phyloP scores from a whole-genome alignment of 2,797 vertebrate species.

The Sebastes paucispinis region DNA sequence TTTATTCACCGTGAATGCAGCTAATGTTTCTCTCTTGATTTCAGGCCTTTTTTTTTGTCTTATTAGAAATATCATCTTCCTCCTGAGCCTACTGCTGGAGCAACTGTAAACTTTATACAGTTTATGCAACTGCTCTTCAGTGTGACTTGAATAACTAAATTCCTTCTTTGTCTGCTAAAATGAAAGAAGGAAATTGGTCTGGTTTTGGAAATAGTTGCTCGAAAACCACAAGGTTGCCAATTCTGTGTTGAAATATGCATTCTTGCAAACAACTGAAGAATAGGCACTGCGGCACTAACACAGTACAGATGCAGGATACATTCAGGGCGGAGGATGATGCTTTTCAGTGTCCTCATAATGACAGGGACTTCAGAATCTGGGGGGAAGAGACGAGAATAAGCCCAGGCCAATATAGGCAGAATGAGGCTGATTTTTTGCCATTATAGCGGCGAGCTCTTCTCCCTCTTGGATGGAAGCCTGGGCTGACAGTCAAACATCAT shows the following conservation, averaged over 20 bases:
- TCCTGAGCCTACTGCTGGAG: slow-evolving; percentile 9
- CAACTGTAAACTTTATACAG: slow-evolving; percentile 26
- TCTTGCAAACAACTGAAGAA: neutral
- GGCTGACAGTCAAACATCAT: slow-evolving; percentile 79
- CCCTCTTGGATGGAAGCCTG: slow-evolving; percentile 66
- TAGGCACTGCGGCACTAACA: slow-evolving; percentile 9
- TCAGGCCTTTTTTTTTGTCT: slow-evolving; percentile 18
- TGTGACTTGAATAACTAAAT: slow-evolving; percentile 17
- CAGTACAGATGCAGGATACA: slow-evolving; percentile 34
- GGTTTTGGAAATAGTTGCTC: slow-evolving; percentile 14
- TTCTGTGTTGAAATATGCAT: neutral
- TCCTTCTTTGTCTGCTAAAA: slow-evolving; percentile 17
- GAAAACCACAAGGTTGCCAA: slow-evolving; percentile 5
- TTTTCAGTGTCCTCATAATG: slow-evolving; percentile 61
- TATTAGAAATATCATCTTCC: slow-evolving; percentile 31
- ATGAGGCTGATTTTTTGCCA: slow-evolving; percentile 67
- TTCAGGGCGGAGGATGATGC: slow-evolving; percentile 32
- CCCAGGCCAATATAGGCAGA: slow-evolving; percentile 66
- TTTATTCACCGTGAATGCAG: slow-evolving; percentile 24
- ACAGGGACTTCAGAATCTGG: slow-evolving; percentile 62
- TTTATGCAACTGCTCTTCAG: slow-evolving; percentile 20
- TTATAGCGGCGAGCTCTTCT: slow-evolving; percentile 61
- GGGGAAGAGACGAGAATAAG: slow-evolving; percentile 50
- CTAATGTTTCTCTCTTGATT: slow-evolving; percentile 33
- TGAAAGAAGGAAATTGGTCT: slow-evolving; percentile 5